phyloP scores from a whole-genome alignment of 1,140 invertebrate genomes.

The Cardiocondyla obscurior region DNA sequence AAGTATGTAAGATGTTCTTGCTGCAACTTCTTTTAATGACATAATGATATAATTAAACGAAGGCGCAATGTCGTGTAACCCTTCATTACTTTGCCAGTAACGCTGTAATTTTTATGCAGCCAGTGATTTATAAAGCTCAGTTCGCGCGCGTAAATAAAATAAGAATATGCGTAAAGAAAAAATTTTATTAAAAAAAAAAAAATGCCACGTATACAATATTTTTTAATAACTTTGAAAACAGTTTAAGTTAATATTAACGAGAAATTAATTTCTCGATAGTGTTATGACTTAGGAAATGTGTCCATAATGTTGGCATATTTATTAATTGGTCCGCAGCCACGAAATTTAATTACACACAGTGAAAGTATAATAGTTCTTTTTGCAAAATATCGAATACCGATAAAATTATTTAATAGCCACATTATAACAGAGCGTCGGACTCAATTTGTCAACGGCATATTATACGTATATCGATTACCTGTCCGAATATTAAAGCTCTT shows the following conservation, averaged over 20 bases:
- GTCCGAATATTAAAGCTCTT: constrained; percentile 17
- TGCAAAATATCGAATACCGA: background rate
- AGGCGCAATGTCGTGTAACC: background rate
- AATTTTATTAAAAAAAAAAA: background rate
- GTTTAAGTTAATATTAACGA: background rate
- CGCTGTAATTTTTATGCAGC: background rate
- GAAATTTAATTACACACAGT: background rate
- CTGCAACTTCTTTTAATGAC: background rate
- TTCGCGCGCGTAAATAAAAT: background rate
- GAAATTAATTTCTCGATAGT: background rate
- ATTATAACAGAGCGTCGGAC: background rate
- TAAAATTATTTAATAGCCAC: background rate
- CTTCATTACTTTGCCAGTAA: background rate
- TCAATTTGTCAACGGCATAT: background rate
- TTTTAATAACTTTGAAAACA: background rate
- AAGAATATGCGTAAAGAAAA: background rate
- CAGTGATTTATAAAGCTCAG: background rate
- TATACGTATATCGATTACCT: background rate
- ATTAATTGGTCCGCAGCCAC: background rate
- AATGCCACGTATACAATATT: no score
- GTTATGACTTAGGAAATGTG: background rate
- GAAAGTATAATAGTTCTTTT: background rate
- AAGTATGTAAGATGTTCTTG: background rate
- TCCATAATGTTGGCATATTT: background rate
- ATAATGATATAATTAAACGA: constrained; percentile 25